Evolutionary conservation across 2,888 invertebrate species (phyloP).

Genomic region (Conchocele bisecta): DNA sequence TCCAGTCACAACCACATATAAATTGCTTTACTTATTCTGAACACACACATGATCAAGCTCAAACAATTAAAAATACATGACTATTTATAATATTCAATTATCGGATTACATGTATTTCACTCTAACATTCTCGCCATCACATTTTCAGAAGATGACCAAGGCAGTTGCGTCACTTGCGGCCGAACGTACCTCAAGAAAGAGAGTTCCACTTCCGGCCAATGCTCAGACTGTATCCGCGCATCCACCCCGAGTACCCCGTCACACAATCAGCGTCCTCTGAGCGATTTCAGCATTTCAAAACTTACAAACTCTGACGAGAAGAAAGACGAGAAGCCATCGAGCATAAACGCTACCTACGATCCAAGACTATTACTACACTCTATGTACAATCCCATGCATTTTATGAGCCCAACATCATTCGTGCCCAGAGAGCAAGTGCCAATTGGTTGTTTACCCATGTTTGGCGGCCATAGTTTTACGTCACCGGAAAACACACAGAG

Average conservation of each 20-base stretch:
- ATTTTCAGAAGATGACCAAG: constrained; percentile 59
- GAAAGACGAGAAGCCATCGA: constrained; percentile 10
- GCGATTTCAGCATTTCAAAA: constrained; percentile 73
- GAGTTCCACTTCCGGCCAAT: constrained; percentile 43
- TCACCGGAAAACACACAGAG: too few relatives aligned
- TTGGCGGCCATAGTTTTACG: constrained; percentile 33
- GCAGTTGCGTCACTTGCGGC: constrained; percentile 60
- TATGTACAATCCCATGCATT: constrained; percentile 44
- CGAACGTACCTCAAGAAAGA: constrained; percentile 54
- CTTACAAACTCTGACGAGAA: constrained; percentile 61
- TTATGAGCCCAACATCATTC: constrained; percentile 33
- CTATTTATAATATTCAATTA: too few relatives aligned
- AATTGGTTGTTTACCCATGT: constrained; percentile 46
- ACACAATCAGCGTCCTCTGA: constrained; percentile 29
- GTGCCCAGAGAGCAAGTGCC: constrained; percentile 38
- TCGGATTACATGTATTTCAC: too few relatives aligned
- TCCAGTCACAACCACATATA: too few relatives aligned
- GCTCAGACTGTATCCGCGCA: constrained; percentile 54
- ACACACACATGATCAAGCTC: too few relatives aligned
- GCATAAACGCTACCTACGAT: constrained; percentile 30
- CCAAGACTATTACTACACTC: constrained; percentile 33
- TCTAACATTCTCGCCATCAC: too few relatives aligned
- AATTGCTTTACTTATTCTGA: too few relatives aligned
- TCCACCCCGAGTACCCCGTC: constrained; percentile 33
- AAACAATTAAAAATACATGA: too few relatives aligned